Conservation (phyloP, 2,797 vertebrate species). For the Gymnothorax javanicus region DNA sequence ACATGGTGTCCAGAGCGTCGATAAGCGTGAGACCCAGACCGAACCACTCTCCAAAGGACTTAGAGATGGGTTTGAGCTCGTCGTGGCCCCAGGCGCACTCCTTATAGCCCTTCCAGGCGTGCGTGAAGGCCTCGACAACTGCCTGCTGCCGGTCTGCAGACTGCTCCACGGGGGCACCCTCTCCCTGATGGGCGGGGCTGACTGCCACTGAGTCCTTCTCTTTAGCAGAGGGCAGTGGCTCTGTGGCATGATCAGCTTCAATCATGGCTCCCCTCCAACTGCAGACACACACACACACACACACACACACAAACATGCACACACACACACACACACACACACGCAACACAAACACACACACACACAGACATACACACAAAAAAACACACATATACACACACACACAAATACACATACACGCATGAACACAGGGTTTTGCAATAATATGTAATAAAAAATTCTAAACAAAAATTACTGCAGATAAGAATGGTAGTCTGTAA, state of each 20-base stretch:
- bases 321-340: not conserved
- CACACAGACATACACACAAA: not conserved
- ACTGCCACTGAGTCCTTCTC: constrained; percentile 55
- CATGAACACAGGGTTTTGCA: not conserved
- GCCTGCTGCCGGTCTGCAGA: constrained; percentile 70
- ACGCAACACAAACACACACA: not conserved
- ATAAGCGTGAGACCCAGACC: constrained; percentile 92
- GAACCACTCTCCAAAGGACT: constrained; percentile 91
- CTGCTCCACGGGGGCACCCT: constrained; percentile 28
- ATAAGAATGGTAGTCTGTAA: too few relatives aligned
- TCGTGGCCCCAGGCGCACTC: constrained; percentile 93
- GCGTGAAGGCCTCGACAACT: constrained; percentile 87
- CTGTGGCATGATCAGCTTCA: constrained; percentile 80
- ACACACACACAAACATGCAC: not conserved
- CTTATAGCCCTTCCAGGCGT: constrained; percentile 92
- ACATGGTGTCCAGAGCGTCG: constrained; percentile 95
- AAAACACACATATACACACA: not conserved
- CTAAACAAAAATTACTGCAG: too few relatives aligned
- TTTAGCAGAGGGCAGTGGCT: constrained; percentile 68
- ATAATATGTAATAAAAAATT: too few relatives aligned
- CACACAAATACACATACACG: not conserved
- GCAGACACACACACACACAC: constrained; percentile 21
- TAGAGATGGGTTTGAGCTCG: constrained; percentile 91
- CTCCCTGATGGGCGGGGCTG: constrained; percentile 36
- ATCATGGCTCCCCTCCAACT: constrained; percentile 93